Percentiles rank a stretch among this genome's conserved stretches.
phyloP scores from a whole-genome alignment of 2,888 invertebrate species.

The Chalcis sispes region DNA sequence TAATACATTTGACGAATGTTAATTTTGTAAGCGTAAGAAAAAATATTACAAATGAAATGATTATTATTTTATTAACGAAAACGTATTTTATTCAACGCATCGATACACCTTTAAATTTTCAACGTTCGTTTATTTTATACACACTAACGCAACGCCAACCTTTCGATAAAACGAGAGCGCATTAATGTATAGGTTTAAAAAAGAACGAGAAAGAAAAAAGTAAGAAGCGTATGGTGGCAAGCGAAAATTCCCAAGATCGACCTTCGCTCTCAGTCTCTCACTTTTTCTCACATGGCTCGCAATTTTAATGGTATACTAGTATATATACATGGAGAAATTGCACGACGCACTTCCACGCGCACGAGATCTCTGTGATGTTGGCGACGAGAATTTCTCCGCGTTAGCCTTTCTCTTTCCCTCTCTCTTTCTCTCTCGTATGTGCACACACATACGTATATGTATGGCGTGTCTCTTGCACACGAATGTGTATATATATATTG shows the following conservation, averaged over 20 bases:
- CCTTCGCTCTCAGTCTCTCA: conserved; percentile 19
- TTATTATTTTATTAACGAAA: too few species aligned
- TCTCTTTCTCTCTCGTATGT: neutral
- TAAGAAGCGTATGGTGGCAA: neutral
- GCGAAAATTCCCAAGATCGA: conserved; percentile 43
- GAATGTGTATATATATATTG: neutral
- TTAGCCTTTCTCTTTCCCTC: conserved; percentile 18
- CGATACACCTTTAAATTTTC: too few species aligned
- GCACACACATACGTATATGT: neutral
- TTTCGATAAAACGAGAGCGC: too few species aligned
- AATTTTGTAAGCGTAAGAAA: too few species aligned
- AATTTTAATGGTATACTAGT: conserved; percentile 43
- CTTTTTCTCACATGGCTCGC: too few species aligned
- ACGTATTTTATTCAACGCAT: too few species aligned
- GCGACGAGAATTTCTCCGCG: conserved; percentile 42
- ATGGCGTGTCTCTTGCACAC: conserved; percentile 27
- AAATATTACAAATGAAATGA: too few species aligned
- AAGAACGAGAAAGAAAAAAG: neutral
- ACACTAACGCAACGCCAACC: too few species aligned
- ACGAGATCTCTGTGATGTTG: conserved; percentile 29
- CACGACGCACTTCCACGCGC: conserved; percentile 13
- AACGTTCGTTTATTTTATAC: too few species aligned
- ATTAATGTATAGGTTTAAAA: too few species aligned
- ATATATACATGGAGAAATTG: too few species aligned
- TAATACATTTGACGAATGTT: too few species aligned